Evolutionary conservation across 2,888 invertebrate genomes (phyloP).

Genomic region (Synanthedon formicaeformis): DNA sequence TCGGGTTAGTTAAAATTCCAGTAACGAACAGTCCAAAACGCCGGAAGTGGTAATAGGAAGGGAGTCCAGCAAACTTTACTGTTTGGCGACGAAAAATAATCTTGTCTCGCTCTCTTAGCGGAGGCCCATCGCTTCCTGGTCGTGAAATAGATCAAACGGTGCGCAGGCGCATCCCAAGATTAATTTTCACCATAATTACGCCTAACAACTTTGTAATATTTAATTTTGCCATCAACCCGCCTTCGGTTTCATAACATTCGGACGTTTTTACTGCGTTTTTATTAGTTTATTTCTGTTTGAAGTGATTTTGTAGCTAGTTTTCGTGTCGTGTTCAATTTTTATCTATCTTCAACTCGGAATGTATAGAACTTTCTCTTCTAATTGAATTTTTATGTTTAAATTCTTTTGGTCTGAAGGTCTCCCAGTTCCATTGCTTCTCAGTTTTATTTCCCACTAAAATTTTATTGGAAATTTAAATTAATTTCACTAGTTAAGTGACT

Average conservation of each 20-base stretch:
- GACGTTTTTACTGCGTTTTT: constrained; percentile 2
- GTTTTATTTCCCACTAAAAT: too few relatives aligned
- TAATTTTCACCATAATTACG: constrained; percentile 43
- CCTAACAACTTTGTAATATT: constrained; percentile 27
- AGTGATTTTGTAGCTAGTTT: neutral
- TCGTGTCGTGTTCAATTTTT: neutral
- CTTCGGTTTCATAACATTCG: constrained; percentile 17
- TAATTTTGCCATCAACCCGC: constrained; percentile 2
- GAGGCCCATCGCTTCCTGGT: constrained; percentile 32
- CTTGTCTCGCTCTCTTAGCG: constrained; percentile 12
- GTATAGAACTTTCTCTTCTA: too few relatives aligned
- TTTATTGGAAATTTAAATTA: too few relatives aligned
- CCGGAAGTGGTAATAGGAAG: constrained; percentile 30
- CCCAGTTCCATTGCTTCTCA: too few relatives aligned
- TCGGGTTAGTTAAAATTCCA: constrained; percentile 29
- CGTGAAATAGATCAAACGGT: constrained; percentile 51
- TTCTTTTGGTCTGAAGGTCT: too few relatives aligned
- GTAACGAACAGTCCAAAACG: constrained; percentile 15
- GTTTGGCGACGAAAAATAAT: constrained; percentile 29
- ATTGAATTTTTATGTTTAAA: too few relatives aligned
- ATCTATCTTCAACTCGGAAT: neutral
- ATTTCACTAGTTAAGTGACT: too few relatives aligned
- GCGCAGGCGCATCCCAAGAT: constrained; percentile 23
- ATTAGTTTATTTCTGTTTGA: constrained; percentile 1
- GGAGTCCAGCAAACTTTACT: constrained; percentile 12